Percentiles rank a stretch among this genome's conserved stretches.
Evolutionary conservation across 2,113 vertebrate genomes (phyloP).

Genomic region (Himantopus leucocephalus): DNA sequence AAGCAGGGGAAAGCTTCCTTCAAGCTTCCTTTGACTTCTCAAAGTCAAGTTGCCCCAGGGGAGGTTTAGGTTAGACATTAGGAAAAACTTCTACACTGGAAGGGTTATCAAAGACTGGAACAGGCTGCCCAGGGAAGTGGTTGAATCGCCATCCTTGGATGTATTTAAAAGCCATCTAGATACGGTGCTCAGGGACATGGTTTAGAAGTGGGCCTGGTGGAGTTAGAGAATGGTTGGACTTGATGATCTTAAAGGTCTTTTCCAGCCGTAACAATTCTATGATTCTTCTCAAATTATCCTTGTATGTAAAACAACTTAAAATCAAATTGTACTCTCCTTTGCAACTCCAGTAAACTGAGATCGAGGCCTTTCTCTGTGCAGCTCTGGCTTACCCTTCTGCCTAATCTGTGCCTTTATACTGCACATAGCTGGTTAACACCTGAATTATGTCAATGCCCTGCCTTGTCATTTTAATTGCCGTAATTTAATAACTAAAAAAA

Average conservation of each 20-base stretch:
- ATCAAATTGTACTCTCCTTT: neutral
- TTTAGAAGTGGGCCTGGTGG: no score
- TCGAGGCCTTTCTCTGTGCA: neutral
- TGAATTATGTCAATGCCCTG: neutral
- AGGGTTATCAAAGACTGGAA: no score
- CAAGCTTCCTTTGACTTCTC: neutral
- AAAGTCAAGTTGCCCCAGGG: no score
- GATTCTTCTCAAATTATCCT: neutral
- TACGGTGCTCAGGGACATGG: no score
- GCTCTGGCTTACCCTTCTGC: neutral
- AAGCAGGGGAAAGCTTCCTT: neutral
- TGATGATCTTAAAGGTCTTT: no score
- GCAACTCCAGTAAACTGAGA: neutral
- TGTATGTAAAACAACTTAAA: neutral
- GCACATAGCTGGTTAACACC: neutral
- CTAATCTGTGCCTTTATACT: neutral
- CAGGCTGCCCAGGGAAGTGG: no score
- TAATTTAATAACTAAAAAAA: neutral
- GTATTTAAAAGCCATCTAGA: no score
- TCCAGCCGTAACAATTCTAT: no score
- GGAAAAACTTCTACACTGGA: no score
- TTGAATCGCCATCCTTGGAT: no score
- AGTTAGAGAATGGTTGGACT: no score
- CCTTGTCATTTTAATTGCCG: neutral
- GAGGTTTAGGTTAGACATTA: no score